Evolutionary conservation across 2,797 vertebrate genomes (phyloP), one percentile per base, ranked within the genome.

Genomic region (Spea hammondii): DNA sequence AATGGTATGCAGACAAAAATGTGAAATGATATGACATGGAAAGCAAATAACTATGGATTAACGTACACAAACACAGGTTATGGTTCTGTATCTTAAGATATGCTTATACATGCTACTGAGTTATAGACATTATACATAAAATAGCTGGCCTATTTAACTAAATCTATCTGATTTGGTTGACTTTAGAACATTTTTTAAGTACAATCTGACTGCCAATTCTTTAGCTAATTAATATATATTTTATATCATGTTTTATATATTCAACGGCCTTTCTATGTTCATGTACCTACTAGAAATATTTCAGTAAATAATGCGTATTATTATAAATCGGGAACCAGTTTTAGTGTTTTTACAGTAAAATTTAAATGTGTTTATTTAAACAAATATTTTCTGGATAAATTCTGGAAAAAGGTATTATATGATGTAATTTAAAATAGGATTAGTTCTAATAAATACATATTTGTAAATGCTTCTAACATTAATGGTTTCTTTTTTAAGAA

Each of bases 191-290:
- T 73, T 79, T 75, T 80, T 80, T 75, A 79, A 79, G 72, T 76
- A 80, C 72, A 80, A 75, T 80, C 72, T 80, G 78, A 80, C 78
- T 80, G 75, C 55, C 48, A 77, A 10, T 62, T 13, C 8, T 57
- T 57, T 57, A 57, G 5, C 12, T 13, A 57, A 13, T 3, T 3
- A 57, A 57, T 12, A 10, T 57, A 57, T 32, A 2, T 32, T 32
- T 32, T 32, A 32, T 32, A 32, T 32, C 32, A 32, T 32, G 2
- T 32, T 32, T 32, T 32, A 32, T 32, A 32, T 32, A 32, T 32
- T 32, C 32, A 32, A 32, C 32, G 2, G 1, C 32, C 32, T 32
- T 32, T 32, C 32, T 32, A 32, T 32, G 32, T 32, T 32, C 32
- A 32, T 32, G 32, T 32, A 32, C 32, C n/a, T 57, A 57, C 55